Conservation (phyloP, 2,797 vertebrate species). For the Tamandua tetradactyla region DNA sequence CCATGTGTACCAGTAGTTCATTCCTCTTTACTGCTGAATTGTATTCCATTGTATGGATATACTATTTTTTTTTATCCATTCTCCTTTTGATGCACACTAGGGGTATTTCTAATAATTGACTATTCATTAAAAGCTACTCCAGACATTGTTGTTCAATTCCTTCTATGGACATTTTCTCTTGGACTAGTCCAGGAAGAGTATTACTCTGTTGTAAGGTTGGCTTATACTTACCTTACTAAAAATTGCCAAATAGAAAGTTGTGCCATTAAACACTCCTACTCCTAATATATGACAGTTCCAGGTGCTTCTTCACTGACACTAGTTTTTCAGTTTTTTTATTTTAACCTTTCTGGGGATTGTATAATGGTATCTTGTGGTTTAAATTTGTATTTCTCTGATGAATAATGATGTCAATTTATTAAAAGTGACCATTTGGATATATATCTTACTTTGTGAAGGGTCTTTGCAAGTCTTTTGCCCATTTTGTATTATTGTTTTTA, state of each 20-base stretch:
- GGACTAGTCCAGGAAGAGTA: not conserved
- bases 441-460: not conserved
- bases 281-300: not conserved
- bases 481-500: not conserved
- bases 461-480: not conserved
- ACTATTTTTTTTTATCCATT: not conserved
- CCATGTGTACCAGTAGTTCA: not conserved
- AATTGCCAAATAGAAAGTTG: not conserved
- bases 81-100: not conserved
- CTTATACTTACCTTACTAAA: not conserved
- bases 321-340: not conserved
- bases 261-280: not conserved
- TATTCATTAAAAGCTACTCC: not conserved
- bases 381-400: not conserved
- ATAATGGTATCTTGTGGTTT: not conserved
- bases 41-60: not conserved
- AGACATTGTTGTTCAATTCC: not conserved
- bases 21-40: constrained; percentile 14
- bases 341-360: not conserved
- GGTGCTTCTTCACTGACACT: not conserved
- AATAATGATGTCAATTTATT: not conserved
- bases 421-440: not conserved
- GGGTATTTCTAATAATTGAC: not conserved
- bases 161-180: not conserved
- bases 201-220: not conserved